Percentiles rank a stretch among this genome's conserved stretches.
Conservation (phyloP, 92 coral and sea anemone species). For the Porites rus region DNA sequence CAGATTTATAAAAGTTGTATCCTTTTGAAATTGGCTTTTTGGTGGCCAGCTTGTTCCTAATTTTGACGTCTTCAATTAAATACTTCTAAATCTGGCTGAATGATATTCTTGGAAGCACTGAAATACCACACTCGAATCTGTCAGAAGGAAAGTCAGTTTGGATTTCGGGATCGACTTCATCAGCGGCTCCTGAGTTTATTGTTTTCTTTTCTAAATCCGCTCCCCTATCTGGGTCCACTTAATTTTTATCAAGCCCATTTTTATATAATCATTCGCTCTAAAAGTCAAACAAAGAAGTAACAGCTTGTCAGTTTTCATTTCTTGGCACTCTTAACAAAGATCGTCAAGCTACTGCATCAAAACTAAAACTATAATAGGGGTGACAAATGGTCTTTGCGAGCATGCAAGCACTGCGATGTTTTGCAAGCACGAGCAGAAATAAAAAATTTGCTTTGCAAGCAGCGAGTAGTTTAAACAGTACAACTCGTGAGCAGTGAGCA, state of each 20-base stretch:
- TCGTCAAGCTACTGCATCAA: too few species aligned
- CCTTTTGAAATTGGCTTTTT: constrained; percentile 76
- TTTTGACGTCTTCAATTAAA: constrained; percentile 66
- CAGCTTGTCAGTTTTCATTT: too few species aligned
- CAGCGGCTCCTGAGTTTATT: constrained; percentile 46
- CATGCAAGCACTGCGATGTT: too few species aligned
- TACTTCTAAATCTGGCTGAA: constrained; percentile 63
- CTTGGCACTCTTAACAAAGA: too few species aligned
- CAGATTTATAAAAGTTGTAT: constrained; percentile 67
- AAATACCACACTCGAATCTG: constrained; percentile 57
- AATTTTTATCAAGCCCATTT: constrained; percentile 37
- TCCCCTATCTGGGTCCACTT: constrained; percentile 68
- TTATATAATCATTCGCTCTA: constrained; percentile 68
- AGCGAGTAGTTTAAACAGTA: too few species aligned
- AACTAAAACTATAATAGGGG: too few species aligned
- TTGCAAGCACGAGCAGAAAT: too few species aligned
- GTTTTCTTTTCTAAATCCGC: constrained; percentile 56
- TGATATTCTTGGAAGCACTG: constrained; percentile 24
- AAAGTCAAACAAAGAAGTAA: neutral
- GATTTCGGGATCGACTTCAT: constrained; percentile 28
- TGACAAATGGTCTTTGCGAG: too few species aligned
- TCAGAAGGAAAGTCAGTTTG: constrained; percentile 45
- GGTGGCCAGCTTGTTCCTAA: constrained; percentile 67
- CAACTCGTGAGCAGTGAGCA: too few species aligned
- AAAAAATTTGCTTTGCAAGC: too few species aligned